Conservation (phyloP, 1,140 invertebrate genomes). For the Pogonognathellus flavescens region DNA sequence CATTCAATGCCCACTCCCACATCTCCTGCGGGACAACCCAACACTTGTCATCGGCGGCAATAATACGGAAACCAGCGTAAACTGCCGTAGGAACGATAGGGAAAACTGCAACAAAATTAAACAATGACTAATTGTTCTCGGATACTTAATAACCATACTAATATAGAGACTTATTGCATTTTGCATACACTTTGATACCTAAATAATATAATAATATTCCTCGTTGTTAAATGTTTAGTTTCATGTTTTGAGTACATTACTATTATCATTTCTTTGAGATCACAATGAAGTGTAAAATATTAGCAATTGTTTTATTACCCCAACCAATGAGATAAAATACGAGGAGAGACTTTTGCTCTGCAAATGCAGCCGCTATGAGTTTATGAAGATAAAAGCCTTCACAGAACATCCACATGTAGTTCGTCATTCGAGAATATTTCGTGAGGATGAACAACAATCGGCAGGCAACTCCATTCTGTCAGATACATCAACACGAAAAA, state of each 20-base stretch:
- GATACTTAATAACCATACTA: no score
- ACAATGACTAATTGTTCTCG: no score
- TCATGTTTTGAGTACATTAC: no score
- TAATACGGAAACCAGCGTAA: slow-evolving; percentile 70
- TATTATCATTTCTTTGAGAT: no score
- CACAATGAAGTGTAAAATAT: neutral
- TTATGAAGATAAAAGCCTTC: slow-evolving; percentile 73
- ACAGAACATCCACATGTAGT: slow-evolving; percentile 77
- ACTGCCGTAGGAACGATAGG: slow-evolving; percentile 70
- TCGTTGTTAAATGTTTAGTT: no score
- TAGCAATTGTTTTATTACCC: slow-evolving; percentile 71
- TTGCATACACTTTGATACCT: no score
- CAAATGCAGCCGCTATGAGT: slow-evolving; percentile 73
- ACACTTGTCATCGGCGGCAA: slow-evolving; percentile 68
- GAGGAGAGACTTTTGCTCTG: slow-evolving; percentile 72
- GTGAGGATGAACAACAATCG: slow-evolving; percentile 71
- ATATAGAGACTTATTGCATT: no score
- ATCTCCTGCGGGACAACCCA: slow-evolving; percentile 71
- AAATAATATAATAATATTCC: no score
- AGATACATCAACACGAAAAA: neutral
- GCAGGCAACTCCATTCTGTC: slow-evolving; percentile 71
- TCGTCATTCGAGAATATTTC: slow-evolving; percentile 74
- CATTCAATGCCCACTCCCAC: slow-evolving; percentile 73
- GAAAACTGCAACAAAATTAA: slow-evolving; percentile 70
- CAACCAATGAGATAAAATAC: slow-evolving; percentile 74